Evolutionary conservation across 2,797 vertebrate genomes (phyloP).

Genomic region (Tragopan temminckii): DNA sequence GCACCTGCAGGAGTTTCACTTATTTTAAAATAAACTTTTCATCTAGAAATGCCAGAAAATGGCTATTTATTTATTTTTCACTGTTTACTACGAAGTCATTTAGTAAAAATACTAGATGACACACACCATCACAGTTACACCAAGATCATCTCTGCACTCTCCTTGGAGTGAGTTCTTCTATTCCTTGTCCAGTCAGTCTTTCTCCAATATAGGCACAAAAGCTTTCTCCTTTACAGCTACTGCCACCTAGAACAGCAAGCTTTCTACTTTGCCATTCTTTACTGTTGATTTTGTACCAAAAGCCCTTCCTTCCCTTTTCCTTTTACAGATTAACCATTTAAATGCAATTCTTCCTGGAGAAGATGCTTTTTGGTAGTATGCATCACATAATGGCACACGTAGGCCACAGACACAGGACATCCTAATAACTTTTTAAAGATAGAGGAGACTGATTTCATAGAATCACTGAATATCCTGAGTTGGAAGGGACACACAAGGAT

Average conservation of each 20-base stretch:
- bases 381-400: not conserved
- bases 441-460: not conserved
- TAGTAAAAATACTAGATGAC: not conserved
- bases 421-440: not conserved
- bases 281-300: not conserved
- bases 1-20: conserved; percentile 51
- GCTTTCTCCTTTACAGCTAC: not conserved
- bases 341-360: not conserved
- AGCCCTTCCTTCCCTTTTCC: not conserved
- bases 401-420: not conserved
- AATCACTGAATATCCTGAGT: not conserved
- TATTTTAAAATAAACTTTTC: conserved; percentile 36
- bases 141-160: not conserved
- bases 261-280: not conserved
- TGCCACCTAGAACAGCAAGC: not conserved
- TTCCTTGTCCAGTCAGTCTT: not conserved
- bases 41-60: conserved; percentile 2
- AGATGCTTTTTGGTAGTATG: not conserved
- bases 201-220: not conserved
- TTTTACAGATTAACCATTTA: not conserved
- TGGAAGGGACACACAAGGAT: not conserved
- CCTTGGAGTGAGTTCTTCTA: not conserved
- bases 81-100: not conserved
- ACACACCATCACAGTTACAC: not conserved
- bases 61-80: not conserved